Conservation (phyloP, 2,888 invertebrate genomes). For the Amiota communis region DNA sequence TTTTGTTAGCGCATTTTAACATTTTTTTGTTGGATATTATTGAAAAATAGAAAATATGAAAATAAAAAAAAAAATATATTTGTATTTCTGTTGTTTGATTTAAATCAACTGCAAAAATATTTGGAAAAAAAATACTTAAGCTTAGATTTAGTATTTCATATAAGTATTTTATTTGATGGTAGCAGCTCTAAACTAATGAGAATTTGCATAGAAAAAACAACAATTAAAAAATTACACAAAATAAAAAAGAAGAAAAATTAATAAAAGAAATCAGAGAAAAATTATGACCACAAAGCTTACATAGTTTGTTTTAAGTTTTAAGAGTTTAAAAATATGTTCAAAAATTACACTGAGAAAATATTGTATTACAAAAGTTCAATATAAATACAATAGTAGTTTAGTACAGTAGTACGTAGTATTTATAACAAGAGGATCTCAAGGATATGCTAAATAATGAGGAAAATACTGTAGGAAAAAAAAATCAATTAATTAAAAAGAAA, state of each 20-base stretch:
- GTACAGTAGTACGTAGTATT: too few relatives aligned
- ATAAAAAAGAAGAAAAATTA: neutral
- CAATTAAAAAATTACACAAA: conserved; percentile 35
- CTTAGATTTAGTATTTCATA: conserved; percentile 22
- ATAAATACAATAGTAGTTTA: neutral
- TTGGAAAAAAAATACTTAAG: conserved; percentile 13
- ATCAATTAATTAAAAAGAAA: too few relatives aligned
- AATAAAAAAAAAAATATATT: conserved; percentile 41
- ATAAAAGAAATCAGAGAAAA: neutral
- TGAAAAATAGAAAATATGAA: conserved; percentile 41
- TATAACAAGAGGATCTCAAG: too few relatives aligned
- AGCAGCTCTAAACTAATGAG: neutral
- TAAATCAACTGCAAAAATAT: conserved; percentile 17
- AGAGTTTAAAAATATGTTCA: conserved; percentile 23
- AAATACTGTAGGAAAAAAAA: too few relatives aligned
- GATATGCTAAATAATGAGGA: too few relatives aligned
- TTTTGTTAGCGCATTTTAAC: conserved; percentile 33
- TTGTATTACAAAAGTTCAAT: conserved; percentile 22
- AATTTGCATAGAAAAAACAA: neutral
- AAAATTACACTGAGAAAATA: conserved; percentile 61
- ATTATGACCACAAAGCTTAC: too few relatives aligned
- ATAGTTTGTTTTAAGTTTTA: neutral
- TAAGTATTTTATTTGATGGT: neutral
- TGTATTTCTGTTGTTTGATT: conserved; percentile 15
- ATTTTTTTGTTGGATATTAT: conserved; percentile 45